These are phyloP conservation scores for Ligdia adustata DNA, from an alignment of 2,888 invertebrate species.

Conservation along the genomic window DNA sequence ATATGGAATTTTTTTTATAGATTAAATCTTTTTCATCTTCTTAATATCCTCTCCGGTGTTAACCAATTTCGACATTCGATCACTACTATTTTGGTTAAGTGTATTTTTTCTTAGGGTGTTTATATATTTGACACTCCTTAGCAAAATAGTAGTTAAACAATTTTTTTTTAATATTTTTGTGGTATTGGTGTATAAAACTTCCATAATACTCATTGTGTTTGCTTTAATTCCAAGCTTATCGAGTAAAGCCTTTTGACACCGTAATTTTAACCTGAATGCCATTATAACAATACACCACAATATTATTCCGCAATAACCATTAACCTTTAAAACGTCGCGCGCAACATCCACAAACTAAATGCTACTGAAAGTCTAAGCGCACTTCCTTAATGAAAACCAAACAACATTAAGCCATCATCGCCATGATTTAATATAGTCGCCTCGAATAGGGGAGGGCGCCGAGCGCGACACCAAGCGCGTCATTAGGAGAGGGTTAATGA, in stretches of 20 bases:
- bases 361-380: conserved; percentile 23
- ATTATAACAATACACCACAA: conserved; percentile 2
- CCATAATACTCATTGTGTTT: not conserved
- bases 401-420: conserved; percentile 30
- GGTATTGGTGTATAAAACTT: not conserved
- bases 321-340: conserved; percentile 13
- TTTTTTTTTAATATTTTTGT: not conserved
- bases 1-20: too few relatives aligned
- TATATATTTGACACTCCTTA: too few relatives aligned
- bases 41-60: too few relatives aligned
- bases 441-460: conserved; percentile 38
- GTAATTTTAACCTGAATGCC: too few relatives aligned
- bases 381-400: conserved; percentile 34
- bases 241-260: too few relatives aligned
- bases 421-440: conserved; percentile 54
- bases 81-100: too few relatives aligned
- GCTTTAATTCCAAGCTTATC: too few relatives aligned
- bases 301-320: conserved; percentile 1
- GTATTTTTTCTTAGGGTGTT: too few relatives aligned
- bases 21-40: too few relatives aligned
- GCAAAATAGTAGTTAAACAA: not conserved
- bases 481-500: conserved; percentile 66
- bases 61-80: too few relatives aligned
- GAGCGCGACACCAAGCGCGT: conserved; percentile 43
- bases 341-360: conserved; percentile 11